Base-by-base conservation (phyloP, 2,113 vertebrate species). In the Aegypius monachus region DNA sequence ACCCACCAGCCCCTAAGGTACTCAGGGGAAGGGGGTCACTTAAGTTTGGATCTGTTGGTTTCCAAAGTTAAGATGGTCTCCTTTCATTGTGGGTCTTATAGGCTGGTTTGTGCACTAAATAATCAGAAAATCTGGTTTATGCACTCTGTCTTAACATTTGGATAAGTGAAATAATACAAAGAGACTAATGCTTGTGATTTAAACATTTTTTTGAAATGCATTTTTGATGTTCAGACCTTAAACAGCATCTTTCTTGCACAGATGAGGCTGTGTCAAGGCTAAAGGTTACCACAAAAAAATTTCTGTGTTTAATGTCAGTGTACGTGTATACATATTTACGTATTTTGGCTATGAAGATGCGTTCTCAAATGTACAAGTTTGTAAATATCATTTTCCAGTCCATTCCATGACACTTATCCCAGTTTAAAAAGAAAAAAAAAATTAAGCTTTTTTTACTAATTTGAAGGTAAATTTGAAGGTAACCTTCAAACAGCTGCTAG, bases 181-280 rank as follows among this genome's bases (percentile, higher is more conserved):
- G 27, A 84, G 83, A 55, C 29, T 3, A 2, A 34, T 62, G 32
- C 5, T 14, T 90, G 15, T 67, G 20, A 52, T 59, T 85, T 40
- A 63, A 71, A 40, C 13, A 8, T 18, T 29, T 36, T 36, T 36
- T 36, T 36, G 36, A 36, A 2, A 5, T 13, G 4, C 0, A 0
- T 53, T 93, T 92, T 74, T 79, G 55, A 66, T 74, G 12, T 22
- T 67, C 50, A 74, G 78, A 79, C n/a, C 31, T 85, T 74, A 78
- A 93, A 67, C 18, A 45, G 19, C 18, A 31, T 53, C 66, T 70
- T 14, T 81, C 6, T 87, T 90, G 27, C 7, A 81, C 19, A 45
- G 38, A 45, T 21, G n/a, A 79, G 32, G 45, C 52, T 58, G 40
- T 70, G 53, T 77, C 72, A 86, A 70, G 34, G 23, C 40, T 55